Evolutionary conservation across 2,888 invertebrate species (phyloP), one percentile per base, ranked within the genome.

Genomic region (Danaus chrysippus): DNA sequence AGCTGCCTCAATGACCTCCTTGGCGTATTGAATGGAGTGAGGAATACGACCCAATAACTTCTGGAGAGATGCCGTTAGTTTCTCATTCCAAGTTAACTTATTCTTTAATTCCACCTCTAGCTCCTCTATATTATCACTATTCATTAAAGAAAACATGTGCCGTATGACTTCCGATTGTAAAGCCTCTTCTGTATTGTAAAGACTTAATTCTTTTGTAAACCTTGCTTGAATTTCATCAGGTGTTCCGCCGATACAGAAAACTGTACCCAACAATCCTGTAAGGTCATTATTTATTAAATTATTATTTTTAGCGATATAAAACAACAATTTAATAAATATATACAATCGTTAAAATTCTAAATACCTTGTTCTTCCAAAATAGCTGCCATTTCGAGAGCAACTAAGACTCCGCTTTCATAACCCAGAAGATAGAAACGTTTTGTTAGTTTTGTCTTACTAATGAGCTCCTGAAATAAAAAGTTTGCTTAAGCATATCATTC

Each of bases 11-110:
- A 85, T 72, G 1, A 78, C 64, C 11, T 73, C 68, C 10, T 76
- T 72, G 1, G 76, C 76, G 63, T 85, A 86, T 61, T 86, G 83
- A 11, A 76, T 72, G 2, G 86, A 82, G 61, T 82, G 76, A 0
- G 77, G 58, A 1, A 82, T 79, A 13, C 70, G 73, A 1, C 82
- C 84, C 1, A 77, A 67, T 8, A 85, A 63, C 10, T 68, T 68
- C 10, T 75, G 72, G 9, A 82, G 76, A 44, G 76, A 73, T 0
- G 59, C 59, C 0, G 75, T 70, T 1, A 83, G 58, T 64, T 81
- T 83, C 15, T 78, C 71, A 0, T 66, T 17, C 80, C 81, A 82
- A 0, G 70, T 66, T 2, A 79, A 52, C 10, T 67, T 69, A 9
- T 58, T 57, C 3, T 59, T 12, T 8, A 72, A 57, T 9, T 54